Evolutionary conservation across 2,888 invertebrate genomes (phyloP).

Genomic region (Eristalis tenax): DNA sequence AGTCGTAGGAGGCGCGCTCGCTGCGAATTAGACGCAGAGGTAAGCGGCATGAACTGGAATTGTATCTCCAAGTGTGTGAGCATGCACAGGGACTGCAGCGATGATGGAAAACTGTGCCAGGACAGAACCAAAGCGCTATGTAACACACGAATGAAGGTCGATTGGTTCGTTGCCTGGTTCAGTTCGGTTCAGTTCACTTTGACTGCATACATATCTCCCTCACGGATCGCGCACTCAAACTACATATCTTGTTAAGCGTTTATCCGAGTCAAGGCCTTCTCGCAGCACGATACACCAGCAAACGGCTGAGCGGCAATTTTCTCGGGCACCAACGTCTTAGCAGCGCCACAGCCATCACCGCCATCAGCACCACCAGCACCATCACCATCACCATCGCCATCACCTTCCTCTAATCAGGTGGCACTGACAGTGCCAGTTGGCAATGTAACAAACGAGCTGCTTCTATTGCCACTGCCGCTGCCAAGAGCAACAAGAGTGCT

Average conservation of each 20-base stretch:
- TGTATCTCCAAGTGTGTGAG: constrained; percentile 2
- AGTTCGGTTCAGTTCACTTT: constrained; percentile 11
- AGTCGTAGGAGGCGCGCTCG: constrained; percentile 28
- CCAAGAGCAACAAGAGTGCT: constrained; percentile 38
- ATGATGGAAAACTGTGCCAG: constrained; percentile 18
- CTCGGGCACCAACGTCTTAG: constrained; percentile 44
- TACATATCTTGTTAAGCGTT: constrained; percentile 27
- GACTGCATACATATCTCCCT: constrained; percentile 21
- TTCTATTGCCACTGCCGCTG: constrained; percentile 57
- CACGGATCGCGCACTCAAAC: constrained; percentile 29
- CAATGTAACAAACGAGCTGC: constrained; percentile 56
- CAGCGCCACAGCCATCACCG: neutral
- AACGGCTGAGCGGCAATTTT: constrained; percentile 14
- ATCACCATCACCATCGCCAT: neutral
- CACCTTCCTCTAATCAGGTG: constrained; percentile 60
- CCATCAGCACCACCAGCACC: neutral
- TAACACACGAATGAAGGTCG: constrained; percentile 42
- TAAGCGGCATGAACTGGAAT: constrained; percentile 14
- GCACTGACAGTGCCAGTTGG: constrained; percentile 55
- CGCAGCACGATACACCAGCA: constrained; percentile 1
- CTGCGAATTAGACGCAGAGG: constrained; percentile 12
- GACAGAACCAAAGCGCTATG: constrained; percentile 15
- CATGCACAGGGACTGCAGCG: neutral
- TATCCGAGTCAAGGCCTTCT: constrained; percentile 56
- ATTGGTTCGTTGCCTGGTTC: constrained; percentile 22